A percentile compares a stretch with the other conserved stretches of the same genome.
Evolutionary conservation across 2,113 vertebrate species (phyloP).

Genomic region (Lichenostomus cassidix): DNA sequence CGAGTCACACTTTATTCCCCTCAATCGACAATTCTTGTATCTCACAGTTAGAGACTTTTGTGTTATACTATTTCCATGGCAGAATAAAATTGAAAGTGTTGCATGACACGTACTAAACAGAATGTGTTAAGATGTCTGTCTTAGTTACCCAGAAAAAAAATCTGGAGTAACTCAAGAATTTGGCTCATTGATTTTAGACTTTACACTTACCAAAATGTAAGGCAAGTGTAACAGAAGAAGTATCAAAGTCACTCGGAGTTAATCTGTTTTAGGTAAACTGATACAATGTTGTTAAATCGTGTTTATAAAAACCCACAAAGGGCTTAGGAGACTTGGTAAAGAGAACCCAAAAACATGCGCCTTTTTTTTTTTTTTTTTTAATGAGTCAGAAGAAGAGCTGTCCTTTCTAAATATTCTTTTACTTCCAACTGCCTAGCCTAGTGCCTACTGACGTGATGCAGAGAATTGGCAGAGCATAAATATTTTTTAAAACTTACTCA

Average conservation of each 20-base stretch:
- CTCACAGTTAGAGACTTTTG: slow-evolving; percentile 50
- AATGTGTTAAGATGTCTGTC: slow-evolving; percentile 69
- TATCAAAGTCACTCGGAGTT: slow-evolving; percentile 68
- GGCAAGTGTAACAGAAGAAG: slow-evolving; percentile 62
- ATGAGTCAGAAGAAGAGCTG: slow-evolving; percentile 67
- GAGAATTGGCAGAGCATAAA: slow-evolving; percentile 71
- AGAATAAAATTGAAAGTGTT: slow-evolving; percentile 66
- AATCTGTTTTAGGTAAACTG: slow-evolving; percentile 76
- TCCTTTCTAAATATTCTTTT: slow-evolving; percentile 67
- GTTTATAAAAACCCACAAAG: slow-evolving; percentile 58
- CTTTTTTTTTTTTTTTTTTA: slow-evolving; percentile 4
- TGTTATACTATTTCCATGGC: slow-evolving; percentile 58
- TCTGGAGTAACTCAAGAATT: slow-evolving; percentile 68
- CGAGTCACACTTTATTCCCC: slow-evolving; percentile 58
- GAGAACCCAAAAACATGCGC: slow-evolving; percentile 41
- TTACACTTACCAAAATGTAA: slow-evolving; percentile 64
- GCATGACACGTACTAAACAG: slow-evolving; percentile 68
- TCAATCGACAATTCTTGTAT: slow-evolving; percentile 35
- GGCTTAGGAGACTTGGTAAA: slow-evolving; percentile 44
- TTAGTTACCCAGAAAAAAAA: slow-evolving; percentile 65
- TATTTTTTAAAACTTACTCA: slow-evolving; percentile 72
- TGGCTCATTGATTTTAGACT: slow-evolving; percentile 52
- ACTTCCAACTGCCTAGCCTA: slow-evolving; percentile 65
- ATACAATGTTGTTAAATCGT: slow-evolving; percentile 75
- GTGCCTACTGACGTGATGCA: slow-evolving; percentile 62